Evolutionary conservation across 2,888 invertebrate genomes (phyloP).

Genomic region (Acanthoscelides obtectus): DNA sequence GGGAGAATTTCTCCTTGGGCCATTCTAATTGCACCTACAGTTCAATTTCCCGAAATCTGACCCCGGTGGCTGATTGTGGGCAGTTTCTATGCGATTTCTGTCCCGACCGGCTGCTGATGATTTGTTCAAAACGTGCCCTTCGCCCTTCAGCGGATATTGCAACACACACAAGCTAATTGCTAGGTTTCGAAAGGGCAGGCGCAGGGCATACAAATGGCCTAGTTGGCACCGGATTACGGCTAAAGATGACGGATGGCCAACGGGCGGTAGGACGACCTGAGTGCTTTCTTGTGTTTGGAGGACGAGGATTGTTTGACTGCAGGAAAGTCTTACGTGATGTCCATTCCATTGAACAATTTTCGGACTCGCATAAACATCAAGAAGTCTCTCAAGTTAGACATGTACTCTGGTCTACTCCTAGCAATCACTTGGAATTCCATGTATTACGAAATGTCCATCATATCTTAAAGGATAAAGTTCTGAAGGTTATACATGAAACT

Average conservation of each 20-base stretch:
- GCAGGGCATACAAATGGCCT: neutral
- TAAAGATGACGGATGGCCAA: neutral
- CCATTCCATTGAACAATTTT: neutral
- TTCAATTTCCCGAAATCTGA: slow-evolving; percentile 45
- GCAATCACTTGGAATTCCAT: too few relatives aligned
- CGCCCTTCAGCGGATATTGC: neutral
- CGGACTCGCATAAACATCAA: neutral
- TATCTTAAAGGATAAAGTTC: too few relatives aligned
- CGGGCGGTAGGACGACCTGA: neutral
- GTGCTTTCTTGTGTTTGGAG: neutral
- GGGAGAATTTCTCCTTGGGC: neutral
- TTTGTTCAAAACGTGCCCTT: slow-evolving; percentile 44
- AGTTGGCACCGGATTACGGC: neutral
- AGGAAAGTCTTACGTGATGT: neutral
- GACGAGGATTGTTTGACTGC: neutral
- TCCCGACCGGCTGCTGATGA: slow-evolving; percentile 43
- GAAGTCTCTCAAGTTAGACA: too few relatives aligned
- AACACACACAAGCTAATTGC: neutral
- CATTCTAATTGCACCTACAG: neutral
- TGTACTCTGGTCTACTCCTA: too few relatives aligned
- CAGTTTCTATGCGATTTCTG: slow-evolving; percentile 46
- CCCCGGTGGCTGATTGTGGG: slow-evolving; percentile 44
- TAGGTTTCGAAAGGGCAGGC: neutral
- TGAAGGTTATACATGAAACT: too few relatives aligned
- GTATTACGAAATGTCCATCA: too few relatives aligned